These are phyloP conservation scores for Scytalopus superciliaris DNA, from an alignment of 2,113 vertebrate species.

Conservation along the genomic window DNA sequence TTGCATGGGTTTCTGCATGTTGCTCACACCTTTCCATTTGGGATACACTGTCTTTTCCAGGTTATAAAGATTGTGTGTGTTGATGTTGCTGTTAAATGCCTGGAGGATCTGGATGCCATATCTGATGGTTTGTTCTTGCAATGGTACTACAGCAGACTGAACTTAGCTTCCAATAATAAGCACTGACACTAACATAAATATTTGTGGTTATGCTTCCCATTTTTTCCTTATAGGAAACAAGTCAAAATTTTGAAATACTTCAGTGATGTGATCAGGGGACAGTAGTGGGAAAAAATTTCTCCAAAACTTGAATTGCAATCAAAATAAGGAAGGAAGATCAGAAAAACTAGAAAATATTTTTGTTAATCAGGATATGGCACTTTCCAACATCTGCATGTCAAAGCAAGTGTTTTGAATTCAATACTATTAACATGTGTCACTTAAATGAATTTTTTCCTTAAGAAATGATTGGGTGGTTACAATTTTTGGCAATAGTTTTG, in stretches of 20 bases:
- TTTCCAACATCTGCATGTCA: constrained; percentile 70
- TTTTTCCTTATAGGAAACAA: constrained; percentile 78
- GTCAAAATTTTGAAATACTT: constrained; percentile 73
- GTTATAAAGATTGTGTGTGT: not conserved
- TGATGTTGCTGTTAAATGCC: not conserved
- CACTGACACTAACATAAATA: constrained; percentile 75
- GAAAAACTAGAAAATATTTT: constrained; percentile 58
- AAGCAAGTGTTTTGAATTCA: constrained; percentile 67
- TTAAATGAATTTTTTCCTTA: constrained; percentile 68
- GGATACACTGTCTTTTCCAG: not conserved
- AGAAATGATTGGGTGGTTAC: constrained; percentile 45
- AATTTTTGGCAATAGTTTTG: constrained; percentile 57
- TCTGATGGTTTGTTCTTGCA: constrained; percentile 15
- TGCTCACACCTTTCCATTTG: not conserved
- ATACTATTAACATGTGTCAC: constrained; percentile 65
- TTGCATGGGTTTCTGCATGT: not conserved
- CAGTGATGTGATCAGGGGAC: constrained; percentile 75
- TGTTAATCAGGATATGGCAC: constrained; percentile 60
- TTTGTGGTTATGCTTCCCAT: constrained; percentile 74
- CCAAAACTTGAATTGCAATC: constrained; percentile 59
- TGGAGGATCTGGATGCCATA: not conserved
- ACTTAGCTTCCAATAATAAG: constrained; percentile 76
- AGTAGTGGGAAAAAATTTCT: constrained; percentile 79
- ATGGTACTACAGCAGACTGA: constrained; percentile 26
- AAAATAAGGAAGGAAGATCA: constrained; percentile 73